Evolutionary conservation across 2,888 invertebrate genomes (phyloP).

Genomic region (Diadegma fenestrale): DNA sequence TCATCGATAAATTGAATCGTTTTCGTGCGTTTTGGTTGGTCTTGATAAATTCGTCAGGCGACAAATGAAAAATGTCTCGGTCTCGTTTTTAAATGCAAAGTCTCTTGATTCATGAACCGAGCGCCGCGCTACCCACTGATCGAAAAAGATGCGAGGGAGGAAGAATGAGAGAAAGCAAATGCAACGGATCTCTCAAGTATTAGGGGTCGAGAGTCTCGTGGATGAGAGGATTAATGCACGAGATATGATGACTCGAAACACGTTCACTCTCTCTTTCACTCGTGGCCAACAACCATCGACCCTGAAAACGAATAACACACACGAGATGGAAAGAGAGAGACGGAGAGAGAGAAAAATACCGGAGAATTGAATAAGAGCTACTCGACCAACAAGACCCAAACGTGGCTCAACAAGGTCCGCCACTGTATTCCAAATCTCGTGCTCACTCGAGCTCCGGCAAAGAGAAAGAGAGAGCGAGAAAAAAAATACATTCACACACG

Average conservation of each 20-base stretch:
- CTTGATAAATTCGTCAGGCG: not conserved
- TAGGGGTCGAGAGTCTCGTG: slow-evolving; percentile 50
- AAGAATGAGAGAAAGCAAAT: slow-evolving; percentile 34
- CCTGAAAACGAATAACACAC: slow-evolving; percentile 60
- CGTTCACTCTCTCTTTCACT: slow-evolving; percentile 24
- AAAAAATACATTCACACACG: not conserved
- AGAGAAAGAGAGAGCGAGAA: not conserved
- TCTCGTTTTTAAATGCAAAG: slow-evolving; percentile 2
- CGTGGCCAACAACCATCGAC: slow-evolving; percentile 35
- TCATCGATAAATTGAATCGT: too few species aligned
- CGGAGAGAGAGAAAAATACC: slow-evolving; percentile 60
- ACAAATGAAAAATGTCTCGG: not conserved
- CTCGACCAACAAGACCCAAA: slow-evolving; percentile 50
- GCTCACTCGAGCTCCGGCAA: not conserved
- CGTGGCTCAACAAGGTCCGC: slow-evolving; percentile 72
- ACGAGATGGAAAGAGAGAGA: slow-evolving; percentile 10
- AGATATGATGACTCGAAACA: slow-evolving; percentile 52
- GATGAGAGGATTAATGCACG: slow-evolving; percentile 61
- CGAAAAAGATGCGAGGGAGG: slow-evolving; percentile 13
- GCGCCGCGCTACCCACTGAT: not conserved
- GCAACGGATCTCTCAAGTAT: slow-evolving; percentile 58
- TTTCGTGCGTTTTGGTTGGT: not conserved
- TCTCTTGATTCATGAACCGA: slow-evolving; percentile 63
- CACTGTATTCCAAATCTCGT: slow-evolving; percentile 70
- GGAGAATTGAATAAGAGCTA: slow-evolving; percentile 66